A percentile compares a stretch with the other conserved stretches of the same genome.
Conservation (phyloP, 2,113 vertebrate genomes). For the Patagioenas fasciata region DNA sequence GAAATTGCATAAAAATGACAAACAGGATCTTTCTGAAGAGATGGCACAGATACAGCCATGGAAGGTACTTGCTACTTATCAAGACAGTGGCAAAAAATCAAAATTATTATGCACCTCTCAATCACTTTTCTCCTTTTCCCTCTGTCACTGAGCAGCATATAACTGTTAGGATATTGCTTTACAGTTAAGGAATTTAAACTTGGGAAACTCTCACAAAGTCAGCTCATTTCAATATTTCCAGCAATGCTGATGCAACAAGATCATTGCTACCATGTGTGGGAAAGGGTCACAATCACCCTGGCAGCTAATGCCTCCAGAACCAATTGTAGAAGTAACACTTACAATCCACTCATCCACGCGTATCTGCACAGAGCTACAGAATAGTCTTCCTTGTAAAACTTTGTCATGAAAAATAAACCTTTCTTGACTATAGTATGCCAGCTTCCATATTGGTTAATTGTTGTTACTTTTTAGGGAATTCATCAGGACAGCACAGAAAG, state of each 20-base stretch:
- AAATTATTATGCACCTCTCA: neutral
- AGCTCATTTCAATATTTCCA: slow-evolving; percentile 46
- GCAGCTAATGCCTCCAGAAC: slow-evolving; percentile 57
- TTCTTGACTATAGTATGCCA: neutral
- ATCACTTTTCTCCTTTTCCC: neutral
- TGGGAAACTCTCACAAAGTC: slow-evolving; percentile 42
- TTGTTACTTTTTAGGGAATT: neutral
- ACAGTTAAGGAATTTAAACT: slow-evolving; percentile 56
- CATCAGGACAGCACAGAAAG: neutral
- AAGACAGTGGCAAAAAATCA: neutral
- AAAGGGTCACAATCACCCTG: slow-evolving; percentile 23
- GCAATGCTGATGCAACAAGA: slow-evolving; percentile 45
- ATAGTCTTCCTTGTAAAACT: neutral
- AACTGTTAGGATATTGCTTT: slow-evolving; percentile 54
- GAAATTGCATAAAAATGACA: neutral
- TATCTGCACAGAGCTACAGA: neutral
- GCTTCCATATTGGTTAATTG: neutral
- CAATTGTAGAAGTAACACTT: slow-evolving; percentile 53
- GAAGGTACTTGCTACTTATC: neutral
- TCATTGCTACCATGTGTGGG: slow-evolving; percentile 51
- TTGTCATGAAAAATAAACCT: neutral
- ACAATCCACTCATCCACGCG: neutral
- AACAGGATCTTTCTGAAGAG: neutral
- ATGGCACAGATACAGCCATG: neutral
- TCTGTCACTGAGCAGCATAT: neutral